These are phyloP conservation scores for Epirrhoe tristata DNA, from an alignment of 2,888 invertebrate species.

Conservation along the genomic window DNA sequence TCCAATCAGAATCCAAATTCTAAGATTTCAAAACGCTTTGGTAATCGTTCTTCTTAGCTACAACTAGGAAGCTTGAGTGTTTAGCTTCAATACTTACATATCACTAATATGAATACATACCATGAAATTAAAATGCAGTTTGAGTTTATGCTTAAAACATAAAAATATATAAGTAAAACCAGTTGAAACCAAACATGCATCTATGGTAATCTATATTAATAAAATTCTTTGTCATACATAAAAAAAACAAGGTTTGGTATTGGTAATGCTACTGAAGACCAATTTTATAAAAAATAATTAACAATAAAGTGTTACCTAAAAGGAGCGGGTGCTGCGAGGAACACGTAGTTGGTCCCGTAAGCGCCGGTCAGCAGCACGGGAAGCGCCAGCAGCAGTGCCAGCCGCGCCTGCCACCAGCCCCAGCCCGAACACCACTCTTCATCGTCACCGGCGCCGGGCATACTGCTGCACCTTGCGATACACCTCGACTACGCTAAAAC, in stretches of 20 bases:
- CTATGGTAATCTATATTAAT: no score
- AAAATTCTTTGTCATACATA: no score
- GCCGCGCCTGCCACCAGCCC: constrained; percentile 75
- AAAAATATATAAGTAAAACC: no score
- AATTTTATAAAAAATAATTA: background rate
- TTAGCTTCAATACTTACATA: no score
- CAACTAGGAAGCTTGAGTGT: no score
- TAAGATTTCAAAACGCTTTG: background rate
- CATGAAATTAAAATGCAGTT: no score
- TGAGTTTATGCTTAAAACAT: no score
- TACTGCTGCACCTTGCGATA: background rate
- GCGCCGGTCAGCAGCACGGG: constrained; percentile 76
- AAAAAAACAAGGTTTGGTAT: background rate
- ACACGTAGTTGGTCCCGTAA: constrained; percentile 80
- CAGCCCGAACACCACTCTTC: constrained; percentile 68
- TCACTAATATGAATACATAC: no score
- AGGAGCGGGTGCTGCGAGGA: constrained; percentile 72
- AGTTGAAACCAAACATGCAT: no score
- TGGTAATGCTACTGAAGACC: no score
- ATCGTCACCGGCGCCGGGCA: constrained; percentile 12
- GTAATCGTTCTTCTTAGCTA: no score
- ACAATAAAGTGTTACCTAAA: constrained; percentile 61
- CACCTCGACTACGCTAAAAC: background rate
- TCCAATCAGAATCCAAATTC: background rate
- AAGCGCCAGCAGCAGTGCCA: constrained; percentile 76